Conservation (phyloP, 1,140 invertebrate species). For the Zeugodacus cucurbitae region DNA sequence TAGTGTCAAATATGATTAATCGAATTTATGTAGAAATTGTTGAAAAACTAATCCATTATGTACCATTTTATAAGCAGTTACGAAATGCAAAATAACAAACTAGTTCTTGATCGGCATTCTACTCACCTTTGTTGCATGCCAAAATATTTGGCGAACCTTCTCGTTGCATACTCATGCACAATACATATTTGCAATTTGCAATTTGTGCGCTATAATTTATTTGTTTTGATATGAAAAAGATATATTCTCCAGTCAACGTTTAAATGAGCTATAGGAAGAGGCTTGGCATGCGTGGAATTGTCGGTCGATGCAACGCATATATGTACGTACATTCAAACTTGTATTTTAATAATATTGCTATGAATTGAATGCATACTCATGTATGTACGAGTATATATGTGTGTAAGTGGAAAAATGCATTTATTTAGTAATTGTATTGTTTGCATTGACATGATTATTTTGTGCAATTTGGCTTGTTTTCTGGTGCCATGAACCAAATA, state of each 20-base stretch:
- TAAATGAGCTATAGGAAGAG: constrained; percentile 11
- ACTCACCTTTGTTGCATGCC: background rate
- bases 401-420: background rate
- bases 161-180: background rate
- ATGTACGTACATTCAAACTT: background rate
- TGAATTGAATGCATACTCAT: too few relatives aligned
- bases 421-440: background rate
- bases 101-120: background rate
- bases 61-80: background rate
- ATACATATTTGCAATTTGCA: too few relatives aligned
- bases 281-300: constrained; percentile 35
- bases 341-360: background rate
- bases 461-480: background rate
- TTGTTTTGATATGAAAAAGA: background rate
- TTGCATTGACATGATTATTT: constrained; percentile 20
- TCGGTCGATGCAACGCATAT: background rate
- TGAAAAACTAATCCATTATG: background rate
- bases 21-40: too few relatives aligned
- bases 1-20: too few relatives aligned
- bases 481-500: constrained; percentile 4
- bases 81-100: background rate
- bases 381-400: background rate
- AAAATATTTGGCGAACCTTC: background rate
- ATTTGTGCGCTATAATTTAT: background rate
- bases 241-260: background rate